These are phyloP conservation scores for Lordiphosa stackelbergi DNA, from an alignment of 1,140 invertebrate species.

Conservation along the genomic window DNA sequence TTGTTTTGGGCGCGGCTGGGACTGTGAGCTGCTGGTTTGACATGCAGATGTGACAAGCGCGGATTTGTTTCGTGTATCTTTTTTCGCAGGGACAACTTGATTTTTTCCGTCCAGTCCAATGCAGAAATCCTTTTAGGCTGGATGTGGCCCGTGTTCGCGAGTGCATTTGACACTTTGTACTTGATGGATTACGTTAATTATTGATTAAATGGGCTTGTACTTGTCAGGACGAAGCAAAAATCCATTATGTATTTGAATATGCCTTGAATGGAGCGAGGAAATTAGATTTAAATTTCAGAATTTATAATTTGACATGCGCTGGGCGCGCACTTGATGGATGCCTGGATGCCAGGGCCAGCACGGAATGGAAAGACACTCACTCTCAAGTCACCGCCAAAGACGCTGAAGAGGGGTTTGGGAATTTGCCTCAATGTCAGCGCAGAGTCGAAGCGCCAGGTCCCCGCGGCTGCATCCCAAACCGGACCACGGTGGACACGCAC, in stretches of 20 bases:
- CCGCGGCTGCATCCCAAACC: slow-evolving; percentile 1
- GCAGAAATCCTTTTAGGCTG: slow-evolving; percentile 64
- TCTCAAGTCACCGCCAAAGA: background rate
- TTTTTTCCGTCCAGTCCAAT: slow-evolving; percentile 53
- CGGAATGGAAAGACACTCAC: too few species aligned
- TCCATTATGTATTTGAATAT: slow-evolving; percentile 71
- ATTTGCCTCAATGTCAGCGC: slow-evolving; percentile 33
- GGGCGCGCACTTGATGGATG: slow-evolving; percentile 65
- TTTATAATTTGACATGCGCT: slow-evolving; percentile 64
- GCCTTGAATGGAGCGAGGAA: slow-evolving; percentile 25
- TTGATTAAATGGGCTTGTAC: slow-evolving; percentile 75
- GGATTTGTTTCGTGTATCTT: slow-evolving; percentile 71
- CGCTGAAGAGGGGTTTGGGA: background rate
- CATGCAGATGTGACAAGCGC: slow-evolving; percentile 72
- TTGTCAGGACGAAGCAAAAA: slow-evolving; percentile 59
- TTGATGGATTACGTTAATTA: slow-evolving; percentile 75
- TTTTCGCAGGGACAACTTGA: slow-evolving; percentile 54
- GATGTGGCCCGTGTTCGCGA: slow-evolving; percentile 46
- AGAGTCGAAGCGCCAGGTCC: slow-evolving; percentile 27
- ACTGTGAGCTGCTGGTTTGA: slow-evolving; percentile 54
- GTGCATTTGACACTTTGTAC: slow-evolving; percentile 74
- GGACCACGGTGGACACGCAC: slow-evolving; percentile 32
- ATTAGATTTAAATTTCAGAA: slow-evolving; percentile 70
- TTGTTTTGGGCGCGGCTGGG: slow-evolving; percentile 33
- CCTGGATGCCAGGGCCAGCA: too few species aligned